Base-by-base conservation (phyloP, 2,797 vertebrate species). In the Xerus rutilus region DNA sequence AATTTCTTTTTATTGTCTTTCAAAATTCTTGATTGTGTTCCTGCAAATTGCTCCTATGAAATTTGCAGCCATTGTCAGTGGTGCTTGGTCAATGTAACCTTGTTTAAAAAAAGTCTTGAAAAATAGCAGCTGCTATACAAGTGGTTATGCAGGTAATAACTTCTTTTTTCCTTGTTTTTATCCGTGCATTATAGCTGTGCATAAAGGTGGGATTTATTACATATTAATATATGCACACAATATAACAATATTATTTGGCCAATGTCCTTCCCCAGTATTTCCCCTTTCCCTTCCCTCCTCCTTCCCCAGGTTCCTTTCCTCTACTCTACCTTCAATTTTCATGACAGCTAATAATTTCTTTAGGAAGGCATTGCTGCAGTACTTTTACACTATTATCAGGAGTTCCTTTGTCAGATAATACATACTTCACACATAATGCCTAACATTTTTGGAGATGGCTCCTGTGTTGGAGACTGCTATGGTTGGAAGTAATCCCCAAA, bases 11-110 rank as follows among this genome's bases (percentile, higher is more conserved):
- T 83, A 17, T 67, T 82, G 23, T 74, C 11, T 95, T 88, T 35
- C 65, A 91, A 87, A 94, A 91, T 62, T 20, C 47, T 89, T 94
- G 82, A 76, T 84, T 76, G 79, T 49, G n/a, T 84, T 92, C 65
- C 88, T 82, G 64, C 28, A 83, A 92, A 89, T 74, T 74, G 28
- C 89, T 78, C 57, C 85, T 92, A 65, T 62, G 73, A 95, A 92
- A 92, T 90, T 57, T 96, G 12, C 32, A 92, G 2, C 86, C 52
- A 65, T 25, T 89, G 45, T 89, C 59, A 65, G 49, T 76, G 81
- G 49, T 87, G 35, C 25, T 86, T 89, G 70, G 28, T 76, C n/a
- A 92, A 86, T 79, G 54, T 69, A 78, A 32, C 25, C 17, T 88
- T 85, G 54, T 70, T 85, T 57, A 25, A 8, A 74, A 95, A 88